phyloP scores from a whole-genome alignment of 2,888 invertebrate genomes.

The Pollenia angustigena region DNA sequence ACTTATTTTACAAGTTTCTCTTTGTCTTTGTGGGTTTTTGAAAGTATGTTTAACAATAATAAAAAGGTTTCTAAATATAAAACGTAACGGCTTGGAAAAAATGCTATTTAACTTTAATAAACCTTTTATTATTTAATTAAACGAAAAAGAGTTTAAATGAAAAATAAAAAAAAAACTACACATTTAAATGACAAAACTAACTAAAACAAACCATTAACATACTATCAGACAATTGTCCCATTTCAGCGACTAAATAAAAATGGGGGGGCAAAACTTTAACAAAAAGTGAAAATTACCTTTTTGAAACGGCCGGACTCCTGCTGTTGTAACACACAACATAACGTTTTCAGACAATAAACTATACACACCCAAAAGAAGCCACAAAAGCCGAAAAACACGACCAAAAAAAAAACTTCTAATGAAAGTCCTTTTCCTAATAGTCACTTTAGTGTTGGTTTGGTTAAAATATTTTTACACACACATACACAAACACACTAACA shows the following conservation, averaged over 20 bases:
- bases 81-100: slow-evolving; percentile 45
- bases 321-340: not conserved
- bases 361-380: slow-evolving; percentile 16
- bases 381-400: slow-evolving; percentile 7
- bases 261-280: not conserved
- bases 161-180: not conserved
- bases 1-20: no score
- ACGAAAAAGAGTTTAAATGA: slow-evolving; percentile 4
- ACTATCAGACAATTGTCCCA: slow-evolving; percentile 42
- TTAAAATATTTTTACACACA: slow-evolving; percentile 8
- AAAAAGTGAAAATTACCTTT: slow-evolving; percentile 56
- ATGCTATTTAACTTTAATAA: slow-evolving; percentile 55
- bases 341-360: not conserved
- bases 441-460: slow-evolving; percentile 38
- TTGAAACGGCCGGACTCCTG: not conserved
- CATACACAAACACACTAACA: not conserved
- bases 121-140: slow-evolving; percentile 69
- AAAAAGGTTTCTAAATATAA: slow-evolving; percentile 26
- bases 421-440: slow-evolving; percentile 43
- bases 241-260: not conserved
- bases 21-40: no score
- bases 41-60: slow-evolving; percentile 2
- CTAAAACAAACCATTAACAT: slow-evolving; percentile 39
- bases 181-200: slow-evolving; percentile 55
- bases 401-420: not conserved